Conservation (phyloP, 2,888 invertebrate genomes). For the Entomobrya multifasciata region DNA sequence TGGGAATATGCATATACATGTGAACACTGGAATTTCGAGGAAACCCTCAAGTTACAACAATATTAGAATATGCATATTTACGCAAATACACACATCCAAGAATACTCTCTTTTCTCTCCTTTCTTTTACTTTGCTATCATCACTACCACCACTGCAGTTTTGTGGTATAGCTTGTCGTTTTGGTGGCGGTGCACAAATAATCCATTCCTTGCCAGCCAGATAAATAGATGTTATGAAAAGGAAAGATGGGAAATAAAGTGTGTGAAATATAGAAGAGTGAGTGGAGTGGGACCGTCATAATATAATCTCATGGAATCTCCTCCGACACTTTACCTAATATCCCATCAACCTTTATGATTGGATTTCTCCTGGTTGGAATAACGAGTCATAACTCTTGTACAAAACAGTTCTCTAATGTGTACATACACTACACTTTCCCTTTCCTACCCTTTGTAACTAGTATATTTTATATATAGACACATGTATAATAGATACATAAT, state of each 20-base stretch:
- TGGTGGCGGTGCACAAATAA: neutral
- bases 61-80: slow-evolving; percentile 53
- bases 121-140: neutral
- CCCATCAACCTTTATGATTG: slow-evolving; percentile 79
- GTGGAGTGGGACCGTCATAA: slow-evolving; percentile 71
- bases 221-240: slow-evolving; percentile 42
- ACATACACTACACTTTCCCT: neutral
- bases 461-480: neutral
- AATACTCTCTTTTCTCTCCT: neutral
- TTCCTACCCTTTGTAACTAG: neutral
- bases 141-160: slow-evolving; percentile 16
- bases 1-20: neutral
- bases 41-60: slow-evolving; percentile 15
- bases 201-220: slow-evolving; percentile 2
- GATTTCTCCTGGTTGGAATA: slow-evolving; percentile 76
- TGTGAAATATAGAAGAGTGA: slow-evolving; percentile 45
- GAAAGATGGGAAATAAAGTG: slow-evolving; percentile 45
- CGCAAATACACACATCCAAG: slow-evolving; percentile 10
- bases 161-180: too few species aligned
- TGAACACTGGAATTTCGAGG: too few species aligned
- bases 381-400: slow-evolving; percentile 76
- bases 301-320: slow-evolving; percentile 73
- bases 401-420: slow-evolving; percentile 47
- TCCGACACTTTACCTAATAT: slow-evolving; percentile 77
- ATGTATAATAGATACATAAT: neutral